Base-by-base conservation (phyloP, 1,140 invertebrate genomes). In the Drosophila kanapiae region DNA sequence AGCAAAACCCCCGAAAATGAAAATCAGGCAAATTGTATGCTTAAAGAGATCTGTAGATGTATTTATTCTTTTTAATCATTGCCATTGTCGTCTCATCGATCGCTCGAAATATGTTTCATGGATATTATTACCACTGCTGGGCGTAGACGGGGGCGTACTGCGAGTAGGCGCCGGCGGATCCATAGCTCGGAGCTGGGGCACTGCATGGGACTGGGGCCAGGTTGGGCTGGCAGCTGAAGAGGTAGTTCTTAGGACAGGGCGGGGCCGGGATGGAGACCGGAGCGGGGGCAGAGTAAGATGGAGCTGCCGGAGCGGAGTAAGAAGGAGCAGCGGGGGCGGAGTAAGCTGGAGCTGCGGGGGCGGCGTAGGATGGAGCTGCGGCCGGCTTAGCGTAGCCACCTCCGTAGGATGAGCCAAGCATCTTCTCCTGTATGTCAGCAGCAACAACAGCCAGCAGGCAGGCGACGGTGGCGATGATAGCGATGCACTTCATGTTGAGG, bases 191-290 rank as follows among this genome's bases (percentile, higher is more conserved):
- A 11, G 85, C 75, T 60, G 86, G 82, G 14, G 86, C 86, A 9
- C 82, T 91, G 86, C 86, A 91, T 16, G 86, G 86, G 8, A 91
- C 86, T 45, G 86, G 86, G 27, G 86, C 80, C n/a, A n/a, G n/a
- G n/a, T n/a, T n/a, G n/a, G n/a, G n/a, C n/a, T n/a, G n/a, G n/a
- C n/a, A n/a, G n/a, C n/a, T n/a, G n/a, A n/a, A n/a, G n/a, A n/a
- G n/a, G n/a, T n/a, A n/a, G n/a, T n/a, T n/a, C n/a, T n/a, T n/a
- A n/a, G n/a, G n/a, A n/a, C n/a, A n/a, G n/a, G n/a, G n/a, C n/a
- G n/a, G n/a, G n/a, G n/a, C n/a, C n/a, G n/a, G n/a, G n/a, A n/a
- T n/a, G n/a, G n/a, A n/a, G n/a, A n/a, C n/a, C n/a, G n/a, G n/a
- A n/a, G n/a, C n/a, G n/a, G 75, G 76, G n/a, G 77, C 40, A 23